phyloP scores from a whole-genome alignment of 1,140 invertebrate genomes.

The Calycopis cecrops region DNA sequence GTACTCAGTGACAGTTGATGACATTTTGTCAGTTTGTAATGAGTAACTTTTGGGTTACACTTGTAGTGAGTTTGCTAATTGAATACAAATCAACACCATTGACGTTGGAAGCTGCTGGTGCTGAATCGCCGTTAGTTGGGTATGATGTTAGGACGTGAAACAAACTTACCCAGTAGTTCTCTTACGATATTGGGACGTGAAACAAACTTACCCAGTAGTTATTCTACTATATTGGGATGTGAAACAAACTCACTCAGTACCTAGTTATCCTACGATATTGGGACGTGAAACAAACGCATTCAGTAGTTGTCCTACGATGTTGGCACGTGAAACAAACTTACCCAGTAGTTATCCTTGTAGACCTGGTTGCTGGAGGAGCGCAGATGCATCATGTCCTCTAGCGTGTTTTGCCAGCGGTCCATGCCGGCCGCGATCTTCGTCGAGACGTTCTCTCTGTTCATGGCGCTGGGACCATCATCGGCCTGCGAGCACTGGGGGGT shows the following conservation, averaged over 20 bases:
- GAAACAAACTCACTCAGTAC: slow-evolving; percentile 47
- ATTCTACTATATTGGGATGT: slow-evolving; percentile 27
- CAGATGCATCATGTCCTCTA: slow-evolving; percentile 66
- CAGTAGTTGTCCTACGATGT: too few relatives aligned
- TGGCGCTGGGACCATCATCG: slow-evolving; percentile 36
- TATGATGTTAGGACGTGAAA: too few relatives aligned
- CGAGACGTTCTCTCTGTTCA: slow-evolving; percentile 56
- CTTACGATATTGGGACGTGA: slow-evolving; percentile 8
- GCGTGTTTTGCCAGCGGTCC: slow-evolving; percentile 68
- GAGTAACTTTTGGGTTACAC: too few relatives aligned
- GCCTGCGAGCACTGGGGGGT: slow-evolving; percentile 21
- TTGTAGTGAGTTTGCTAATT: too few relatives aligned
- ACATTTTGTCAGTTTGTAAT: too few relatives aligned
- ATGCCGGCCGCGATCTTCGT: slow-evolving; percentile 60
- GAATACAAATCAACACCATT: too few relatives aligned
- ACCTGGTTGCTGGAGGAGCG: slow-evolving; percentile 57
- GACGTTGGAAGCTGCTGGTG: too few relatives aligned
- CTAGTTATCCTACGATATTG: slow-evolving; percentile 47
- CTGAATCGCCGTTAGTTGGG: too few relatives aligned
- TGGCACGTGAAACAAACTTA: slow-evolving; percentile 25
- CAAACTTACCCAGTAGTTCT: slow-evolving; percentile 61
- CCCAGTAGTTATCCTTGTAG: slow-evolving; percentile 68
- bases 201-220: slow-evolving; percentile 58
- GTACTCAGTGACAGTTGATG: too few relatives aligned
- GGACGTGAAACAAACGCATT: slow-evolving; percentile 15